Evolutionary conservation across 2,888 invertebrate species (phyloP), one percentile per base, ranked within the genome.

Genomic region (Latrodectus elegans): DNA sequence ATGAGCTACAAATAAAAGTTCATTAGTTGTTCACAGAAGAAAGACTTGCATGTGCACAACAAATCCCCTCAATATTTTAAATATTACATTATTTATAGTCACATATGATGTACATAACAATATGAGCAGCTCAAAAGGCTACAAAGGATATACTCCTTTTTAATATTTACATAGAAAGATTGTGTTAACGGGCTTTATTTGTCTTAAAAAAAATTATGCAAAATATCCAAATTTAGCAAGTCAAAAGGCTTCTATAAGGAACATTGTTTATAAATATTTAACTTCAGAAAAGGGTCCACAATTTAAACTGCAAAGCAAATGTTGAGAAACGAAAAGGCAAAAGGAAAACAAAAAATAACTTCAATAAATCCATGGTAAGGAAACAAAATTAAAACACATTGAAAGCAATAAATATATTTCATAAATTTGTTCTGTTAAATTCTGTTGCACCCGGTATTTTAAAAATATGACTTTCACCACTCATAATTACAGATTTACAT

Each of bases 151-250:
- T 38, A 65, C 68, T 76, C 49, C 26, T 49, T 51, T 79, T 64
- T 53, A 52, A 55, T 86, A 86, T 86, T 86, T 86, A 86, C 85
- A 86, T 65, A 79, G 73, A 86, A 76, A 76, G 67, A 80, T 75
- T 79, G 85, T 79, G 85, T 72, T 71, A 78, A 76, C 55, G 60
- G 73, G 71, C 71, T 72, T 76, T 72, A 64, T 49, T 65, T 60
- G 60, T 60, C 10, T n/a, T 60, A 10, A 60, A 60, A 73, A 86
- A 84, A 84, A 80, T 71, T 70, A 75, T 74, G 79, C 74, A 85
- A 85, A 79, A 72, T 76, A 79, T 86, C 70, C 79, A 70, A 79
- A 80, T 80, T 76, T 75, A 68, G 84, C 53, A 67, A 80, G 85
- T 85, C 80, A 80, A 79, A 74, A 75, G 14, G 70, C 70, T 65